These are phyloP conservation scores for Capricornis sumatraensis DNA, from an alignment of 2,113 vertebrate genomes.

Conservation along the genomic window DNA sequence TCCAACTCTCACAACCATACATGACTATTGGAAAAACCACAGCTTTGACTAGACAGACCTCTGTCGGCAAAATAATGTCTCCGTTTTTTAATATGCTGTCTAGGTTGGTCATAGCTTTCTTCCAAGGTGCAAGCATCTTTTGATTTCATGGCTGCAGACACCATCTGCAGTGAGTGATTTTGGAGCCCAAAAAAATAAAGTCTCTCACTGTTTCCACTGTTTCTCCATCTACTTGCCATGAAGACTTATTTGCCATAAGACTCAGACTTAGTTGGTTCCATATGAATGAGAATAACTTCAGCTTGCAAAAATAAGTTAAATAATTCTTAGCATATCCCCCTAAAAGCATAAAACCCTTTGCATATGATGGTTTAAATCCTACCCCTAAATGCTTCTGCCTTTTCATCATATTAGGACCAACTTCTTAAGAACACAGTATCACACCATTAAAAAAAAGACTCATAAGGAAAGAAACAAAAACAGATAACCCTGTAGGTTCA, in stretches of 20 bases:
- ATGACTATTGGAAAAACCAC: background rate
- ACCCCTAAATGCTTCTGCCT: background rate
- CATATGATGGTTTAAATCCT: background rate
- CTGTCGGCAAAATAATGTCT: background rate
- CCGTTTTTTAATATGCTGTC: background rate
- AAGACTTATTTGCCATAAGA: background rate
- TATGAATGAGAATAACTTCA: background rate
- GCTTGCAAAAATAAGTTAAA: background rate
- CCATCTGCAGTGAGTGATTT: background rate
- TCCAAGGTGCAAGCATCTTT: background rate
- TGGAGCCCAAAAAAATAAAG: rapidly evolving
- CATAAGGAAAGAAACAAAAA: background rate
- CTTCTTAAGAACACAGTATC: background rate
- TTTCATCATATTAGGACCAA: background rate
- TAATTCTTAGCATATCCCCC: background rate
- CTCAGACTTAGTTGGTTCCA: background rate
- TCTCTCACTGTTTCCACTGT: background rate
- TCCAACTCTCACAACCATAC: background rate
- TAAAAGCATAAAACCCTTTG: background rate
- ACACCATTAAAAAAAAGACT: background rate
- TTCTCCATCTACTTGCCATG: background rate
- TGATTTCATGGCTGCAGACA: background rate
- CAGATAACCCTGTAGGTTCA: background rate
- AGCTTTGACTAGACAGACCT: background rate
- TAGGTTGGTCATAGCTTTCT: background rate